A percentile compares a stretch with the other conserved stretches of the same genome.
Conservation (phyloP, 2,113 vertebrate genomes). For the Scolopax mira region DNA sequence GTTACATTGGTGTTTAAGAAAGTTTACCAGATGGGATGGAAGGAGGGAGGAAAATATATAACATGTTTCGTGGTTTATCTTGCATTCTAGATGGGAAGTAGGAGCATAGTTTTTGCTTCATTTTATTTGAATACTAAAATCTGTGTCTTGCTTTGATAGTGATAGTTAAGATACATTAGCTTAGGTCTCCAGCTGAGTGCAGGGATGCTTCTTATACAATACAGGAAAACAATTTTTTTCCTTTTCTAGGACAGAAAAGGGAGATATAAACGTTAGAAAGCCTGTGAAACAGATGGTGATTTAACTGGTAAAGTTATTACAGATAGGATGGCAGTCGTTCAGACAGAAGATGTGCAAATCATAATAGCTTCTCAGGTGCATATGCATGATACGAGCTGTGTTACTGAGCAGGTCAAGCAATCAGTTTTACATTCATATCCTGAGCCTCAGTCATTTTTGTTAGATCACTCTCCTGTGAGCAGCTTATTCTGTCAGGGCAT, state of each 20-base stretch:
- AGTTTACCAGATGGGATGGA: conserved; percentile 23
- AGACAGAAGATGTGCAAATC: conserved; percentile 48
- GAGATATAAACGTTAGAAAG: conserved; percentile 43
- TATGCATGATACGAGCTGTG: conserved; percentile 25
- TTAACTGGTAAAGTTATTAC: conserved; percentile 58
- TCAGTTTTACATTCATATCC: conserved; percentile 49
- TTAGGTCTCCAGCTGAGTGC: background rate
- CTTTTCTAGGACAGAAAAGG: conserved; percentile 17
- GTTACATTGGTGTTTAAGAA: conserved; percentile 18
- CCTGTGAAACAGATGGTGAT: conserved; percentile 48
- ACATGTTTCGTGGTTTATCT: background rate
- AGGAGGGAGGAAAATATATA: background rate
- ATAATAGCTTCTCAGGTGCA: conserved; percentile 44
- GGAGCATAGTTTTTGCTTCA: background rate
- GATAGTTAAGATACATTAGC: background rate
- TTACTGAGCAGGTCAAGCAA: conserved; percentile 41
- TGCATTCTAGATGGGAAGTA: background rate
- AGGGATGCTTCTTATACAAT: background rate
- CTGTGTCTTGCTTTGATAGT: background rate
- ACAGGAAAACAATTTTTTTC: conserved; percentile 20
- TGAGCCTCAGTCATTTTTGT: conserved; percentile 32
- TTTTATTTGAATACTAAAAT: background rate
- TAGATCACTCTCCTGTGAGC: conserved; percentile 51
- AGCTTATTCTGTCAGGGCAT: conserved; percentile 29
- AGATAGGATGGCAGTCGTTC: conserved; percentile 10